These are phyloP conservation scores for Sycophaga agraensis DNA, from an alignment of 1,140 invertebrate species.

Conservation along the genomic window DNA sequence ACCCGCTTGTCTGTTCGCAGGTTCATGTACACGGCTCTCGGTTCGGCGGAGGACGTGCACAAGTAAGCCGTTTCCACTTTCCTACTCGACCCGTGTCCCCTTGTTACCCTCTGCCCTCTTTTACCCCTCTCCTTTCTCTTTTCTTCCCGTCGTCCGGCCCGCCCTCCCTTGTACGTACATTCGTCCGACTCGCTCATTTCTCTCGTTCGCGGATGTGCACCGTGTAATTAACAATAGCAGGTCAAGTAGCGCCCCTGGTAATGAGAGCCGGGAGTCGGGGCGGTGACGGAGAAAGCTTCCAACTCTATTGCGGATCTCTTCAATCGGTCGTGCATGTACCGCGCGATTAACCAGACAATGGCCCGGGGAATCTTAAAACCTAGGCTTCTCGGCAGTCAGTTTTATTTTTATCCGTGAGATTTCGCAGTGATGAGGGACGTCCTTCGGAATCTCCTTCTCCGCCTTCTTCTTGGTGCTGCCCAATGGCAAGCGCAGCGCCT, in stretches of 20 bases:
- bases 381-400: too few relatives aligned
- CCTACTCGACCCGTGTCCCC: conserved; percentile 32
- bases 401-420: too few relatives aligned
- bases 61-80: conserved; percentile 44
- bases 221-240: conserved; percentile 46
- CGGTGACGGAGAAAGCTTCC: background rate
- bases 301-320: too few relatives aligned
- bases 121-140: conserved; percentile 20
- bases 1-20: too few relatives aligned
- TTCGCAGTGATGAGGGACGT: too few relatives aligned
- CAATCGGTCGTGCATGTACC: too few relatives aligned
- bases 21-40: too few relatives aligned
- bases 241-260: conserved; percentile 41
- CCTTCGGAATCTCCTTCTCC: too few relatives aligned
- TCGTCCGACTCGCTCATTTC: background rate
- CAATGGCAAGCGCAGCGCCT: too few relatives aligned
- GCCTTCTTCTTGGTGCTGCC: too few relatives aligned
- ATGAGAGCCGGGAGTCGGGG: conserved; percentile 42
- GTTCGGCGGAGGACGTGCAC: conserved; percentile 40
- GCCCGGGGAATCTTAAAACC: too few relatives aligned
- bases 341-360: too few relatives aligned
- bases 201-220: background rate
- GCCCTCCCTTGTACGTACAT: background rate
- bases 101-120: conserved; percentile 16
- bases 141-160: conserved; percentile 23